phyloP scores from a whole-genome alignment of 1,140 invertebrate genomes.

The Drosophila erecta region DNA sequence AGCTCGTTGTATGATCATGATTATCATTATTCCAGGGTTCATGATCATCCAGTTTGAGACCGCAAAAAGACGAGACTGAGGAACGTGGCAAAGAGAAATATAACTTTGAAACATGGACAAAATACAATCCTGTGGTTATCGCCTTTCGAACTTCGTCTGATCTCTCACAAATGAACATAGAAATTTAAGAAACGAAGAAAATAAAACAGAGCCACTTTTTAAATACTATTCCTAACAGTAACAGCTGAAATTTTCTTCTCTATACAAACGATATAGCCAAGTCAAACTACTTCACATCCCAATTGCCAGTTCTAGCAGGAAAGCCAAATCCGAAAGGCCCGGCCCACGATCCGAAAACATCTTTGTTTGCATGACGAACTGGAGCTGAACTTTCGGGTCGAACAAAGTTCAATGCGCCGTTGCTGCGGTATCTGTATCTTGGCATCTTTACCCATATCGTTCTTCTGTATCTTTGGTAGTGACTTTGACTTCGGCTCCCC shows the following conservation, averaged over 20 bases:
- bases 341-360: constrained; percentile 9
- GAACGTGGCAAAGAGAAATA: constrained; percentile 26
- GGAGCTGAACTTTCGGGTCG: constrained; percentile 69
- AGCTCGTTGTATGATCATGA: constrained; percentile 9
- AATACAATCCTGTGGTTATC: constrained; percentile 59
- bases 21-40: constrained; percentile 5
- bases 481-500: constrained; percentile 47
- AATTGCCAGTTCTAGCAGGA: neutral
- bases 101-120: constrained; percentile 25
- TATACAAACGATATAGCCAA: neutral
- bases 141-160: too few species aligned
- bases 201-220: too few species aligned
- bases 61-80: constrained; percentile 53
- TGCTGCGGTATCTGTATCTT: constrained; percentile 20
- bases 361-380: constrained; percentile 53
- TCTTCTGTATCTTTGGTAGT: neutral
- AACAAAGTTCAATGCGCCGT: constrained; percentile 74
- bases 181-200: too few species aligned
- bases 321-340: constrained; percentile 37
- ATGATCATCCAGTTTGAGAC: constrained; percentile 47
- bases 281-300: neutral
- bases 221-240: neutral
- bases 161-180: too few species aligned
- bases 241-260: neutral
- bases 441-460: constrained; percentile 14